phyloP scores from a whole-genome alignment of 2,113 vertebrate species.

The Poeciliopsis occidentalis region DNA sequence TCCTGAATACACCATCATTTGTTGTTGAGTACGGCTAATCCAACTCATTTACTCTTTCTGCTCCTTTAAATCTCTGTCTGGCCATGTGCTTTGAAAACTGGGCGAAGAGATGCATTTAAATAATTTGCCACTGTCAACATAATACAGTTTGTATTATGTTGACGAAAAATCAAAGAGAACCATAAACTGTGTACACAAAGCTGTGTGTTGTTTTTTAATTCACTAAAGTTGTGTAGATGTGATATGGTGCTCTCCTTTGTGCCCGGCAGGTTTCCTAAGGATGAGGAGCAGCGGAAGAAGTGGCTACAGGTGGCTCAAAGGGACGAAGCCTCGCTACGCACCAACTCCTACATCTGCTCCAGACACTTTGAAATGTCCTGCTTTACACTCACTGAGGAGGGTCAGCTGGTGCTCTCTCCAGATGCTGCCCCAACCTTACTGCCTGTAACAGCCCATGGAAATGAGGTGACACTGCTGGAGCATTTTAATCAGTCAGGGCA shows the following conservation, averaged over 20 bases:
- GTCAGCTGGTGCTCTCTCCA: slow-evolving; percentile 19
- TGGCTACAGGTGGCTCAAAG: slow-evolving; percentile 57
- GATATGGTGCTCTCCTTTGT: not conserved
- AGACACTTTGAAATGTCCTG: slow-evolving; percentile 55
- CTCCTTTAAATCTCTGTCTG: too few species aligned
- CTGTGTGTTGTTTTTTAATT: not conserved
- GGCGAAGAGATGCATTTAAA: too few species aligned
- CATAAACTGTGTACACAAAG: too few species aligned
- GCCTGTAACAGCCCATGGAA: not conserved
- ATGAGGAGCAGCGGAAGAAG: not conserved
- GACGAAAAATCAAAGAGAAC: too few species aligned
- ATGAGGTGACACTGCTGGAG: slow-evolving; percentile 32
- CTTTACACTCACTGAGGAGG: slow-evolving; percentile 31
- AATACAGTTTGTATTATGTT: too few species aligned
- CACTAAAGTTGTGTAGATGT: not conserved
- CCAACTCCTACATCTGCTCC: slow-evolving; percentile 53
- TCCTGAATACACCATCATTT: too few species aligned
- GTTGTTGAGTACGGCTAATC: too few species aligned
- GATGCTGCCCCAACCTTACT: slow-evolving; percentile 51
- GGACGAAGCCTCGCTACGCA: slow-evolving; percentile 56
- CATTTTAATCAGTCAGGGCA: not conserved
- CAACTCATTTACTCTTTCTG: too few species aligned
- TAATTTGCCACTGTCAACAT: too few species aligned
- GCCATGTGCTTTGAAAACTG: too few species aligned
- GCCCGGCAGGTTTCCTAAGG: slow-evolving; percentile 51